These are phyloP conservation scores for Aphelenchoides besseyi DNA, from an alignment of 1,140 invertebrate species.

Conservation along the genomic window DNA sequence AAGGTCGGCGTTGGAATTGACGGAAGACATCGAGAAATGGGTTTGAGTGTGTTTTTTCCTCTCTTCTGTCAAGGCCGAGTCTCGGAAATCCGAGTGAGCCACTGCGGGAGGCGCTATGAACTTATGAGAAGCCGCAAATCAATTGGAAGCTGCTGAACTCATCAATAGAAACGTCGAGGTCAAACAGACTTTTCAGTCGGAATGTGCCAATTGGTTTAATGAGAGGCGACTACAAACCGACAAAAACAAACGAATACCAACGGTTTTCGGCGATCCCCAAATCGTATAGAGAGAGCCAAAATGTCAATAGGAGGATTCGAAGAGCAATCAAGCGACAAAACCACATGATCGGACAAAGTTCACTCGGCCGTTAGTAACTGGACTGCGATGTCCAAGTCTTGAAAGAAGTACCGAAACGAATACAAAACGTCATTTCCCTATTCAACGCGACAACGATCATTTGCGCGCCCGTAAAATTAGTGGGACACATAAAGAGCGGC, in stretches of 20 bases:
- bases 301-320: background rate
- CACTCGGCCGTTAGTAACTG: background rate
- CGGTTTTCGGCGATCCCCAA: too few species aligned
- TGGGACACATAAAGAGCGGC: too few species aligned
- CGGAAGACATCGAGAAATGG: background rate
- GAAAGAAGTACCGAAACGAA: too few species aligned
- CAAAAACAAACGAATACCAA: too few species aligned
- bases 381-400: too few species aligned
- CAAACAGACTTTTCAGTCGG: background rate
- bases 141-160: background rate
- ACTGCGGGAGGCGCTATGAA: background rate
- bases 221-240: too few species aligned
- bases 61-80: background rate
- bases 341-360: too few species aligned
- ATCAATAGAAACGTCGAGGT: background rate
- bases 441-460: too few species aligned
- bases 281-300: too few species aligned
- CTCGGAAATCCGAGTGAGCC: background rate
- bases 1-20: slow-evolving; percentile 1
- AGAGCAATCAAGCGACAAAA: background rate
- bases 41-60: slow-evolving; percentile 3
- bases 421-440: too few species aligned
- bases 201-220: too few species aligned
- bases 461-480: too few species aligned
- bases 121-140: background rate